phyloP scores from a whole-genome alignment of 2,888 invertebrate genomes.

The Eupsilia transversa region DNA sequence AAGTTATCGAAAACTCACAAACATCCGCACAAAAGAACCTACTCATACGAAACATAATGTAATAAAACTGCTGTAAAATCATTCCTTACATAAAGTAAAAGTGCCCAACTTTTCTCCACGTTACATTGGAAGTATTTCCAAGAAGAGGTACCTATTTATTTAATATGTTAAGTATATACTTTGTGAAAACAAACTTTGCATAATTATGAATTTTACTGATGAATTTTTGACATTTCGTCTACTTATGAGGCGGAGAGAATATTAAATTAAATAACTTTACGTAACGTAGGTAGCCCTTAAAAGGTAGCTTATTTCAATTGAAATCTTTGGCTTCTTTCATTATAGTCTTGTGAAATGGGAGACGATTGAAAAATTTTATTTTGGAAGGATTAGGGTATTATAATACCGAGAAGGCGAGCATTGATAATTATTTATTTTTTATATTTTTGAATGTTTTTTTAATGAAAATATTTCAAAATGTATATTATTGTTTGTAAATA shows the following conservation, averaged over 20 bases:
- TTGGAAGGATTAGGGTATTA: background rate
- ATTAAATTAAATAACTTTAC: constrained; percentile 21
- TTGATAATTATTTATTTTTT: too few relatives aligned
- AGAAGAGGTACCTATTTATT: constrained; percentile 47
- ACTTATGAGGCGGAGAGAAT: constrained; percentile 4
- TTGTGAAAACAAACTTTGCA: constrained; percentile 35
- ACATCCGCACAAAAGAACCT: constrained; percentile 19
- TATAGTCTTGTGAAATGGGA: background rate
- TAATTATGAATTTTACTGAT: constrained; percentile 47
- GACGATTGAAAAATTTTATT: background rate
- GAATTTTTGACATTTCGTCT: constrained; percentile 46
- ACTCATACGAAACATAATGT: constrained; percentile 38
- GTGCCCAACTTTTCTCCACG: constrained; percentile 9
- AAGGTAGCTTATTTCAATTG: background rate
- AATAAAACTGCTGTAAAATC: constrained; percentile 49
- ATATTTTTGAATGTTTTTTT: too few relatives aligned
- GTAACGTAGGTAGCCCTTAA: background rate
- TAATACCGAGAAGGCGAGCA: too few relatives aligned
- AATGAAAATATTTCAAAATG: too few relatives aligned
- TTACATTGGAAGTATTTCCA: constrained; percentile 33
- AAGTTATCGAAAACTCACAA: constrained; percentile 15
- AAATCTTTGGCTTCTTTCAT: too few relatives aligned
- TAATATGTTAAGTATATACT: constrained; percentile 35
- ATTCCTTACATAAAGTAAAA: constrained; percentile 48
- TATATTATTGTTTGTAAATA: too few relatives aligned